Evolutionary conservation across 2,113 vertebrate species (phyloP).

Genomic region (Ceuthmochares aereus): DNA sequence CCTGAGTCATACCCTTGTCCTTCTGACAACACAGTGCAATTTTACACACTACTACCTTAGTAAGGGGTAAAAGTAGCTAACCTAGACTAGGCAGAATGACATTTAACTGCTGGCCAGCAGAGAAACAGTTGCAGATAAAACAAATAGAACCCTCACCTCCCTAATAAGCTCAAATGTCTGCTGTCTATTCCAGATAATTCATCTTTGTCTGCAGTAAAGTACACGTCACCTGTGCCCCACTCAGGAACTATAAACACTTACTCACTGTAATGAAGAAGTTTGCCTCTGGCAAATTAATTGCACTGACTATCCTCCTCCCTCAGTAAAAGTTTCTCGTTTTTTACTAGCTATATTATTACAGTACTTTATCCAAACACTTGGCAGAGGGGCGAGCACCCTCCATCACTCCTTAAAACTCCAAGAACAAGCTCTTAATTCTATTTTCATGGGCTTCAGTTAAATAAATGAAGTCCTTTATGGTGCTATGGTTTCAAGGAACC

Average conservation of each 20-base stretch:
- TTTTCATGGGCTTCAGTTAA: background rate
- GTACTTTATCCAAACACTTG: slow-evolving; percentile 18
- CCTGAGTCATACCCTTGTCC: background rate
- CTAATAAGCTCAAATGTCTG: background rate
- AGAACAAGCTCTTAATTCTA: background rate
- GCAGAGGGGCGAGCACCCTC: background rate
- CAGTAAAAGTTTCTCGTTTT: background rate
- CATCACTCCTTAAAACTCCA: background rate
- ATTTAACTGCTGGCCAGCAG: background rate
- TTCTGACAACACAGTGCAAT: background rate
- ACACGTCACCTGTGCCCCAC: background rate
- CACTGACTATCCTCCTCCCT: background rate
- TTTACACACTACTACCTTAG: background rate
- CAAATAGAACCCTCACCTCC: background rate
- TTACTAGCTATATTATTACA: background rate
- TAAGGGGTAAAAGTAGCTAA: background rate
- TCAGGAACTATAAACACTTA: slow-evolving; percentile 34
- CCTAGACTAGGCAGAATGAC: background rate
- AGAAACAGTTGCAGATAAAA: background rate
- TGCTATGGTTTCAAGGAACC: background rate
- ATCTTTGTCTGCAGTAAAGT: background rate
- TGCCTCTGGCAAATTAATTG: slow-evolving; percentile 16
- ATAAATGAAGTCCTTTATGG: background rate
- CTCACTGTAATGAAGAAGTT: slow-evolving; percentile 17
- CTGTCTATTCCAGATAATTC: background rate